Evolutionary conservation across 2,797 vertebrate genomes (phyloP).

Genomic region (Apodemus agrarius): DNA sequence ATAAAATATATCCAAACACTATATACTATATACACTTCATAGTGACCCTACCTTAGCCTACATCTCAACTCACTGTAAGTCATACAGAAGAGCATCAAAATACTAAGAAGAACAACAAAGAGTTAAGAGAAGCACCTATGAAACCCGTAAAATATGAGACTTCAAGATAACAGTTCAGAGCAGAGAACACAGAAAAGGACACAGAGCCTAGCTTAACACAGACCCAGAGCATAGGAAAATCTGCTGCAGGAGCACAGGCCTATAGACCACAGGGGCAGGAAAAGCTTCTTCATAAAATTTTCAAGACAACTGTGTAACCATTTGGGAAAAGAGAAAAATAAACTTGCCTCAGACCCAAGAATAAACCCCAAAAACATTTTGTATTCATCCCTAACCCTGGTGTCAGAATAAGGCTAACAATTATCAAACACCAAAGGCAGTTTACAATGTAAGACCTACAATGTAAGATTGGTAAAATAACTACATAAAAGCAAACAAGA

Average conservation of each 20-base stretch:
- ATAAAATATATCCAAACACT: not conserved
- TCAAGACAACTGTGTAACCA: not conserved
- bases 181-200: not conserved
- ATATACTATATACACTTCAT: not conserved
- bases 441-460: not conserved
- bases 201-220: too few species aligned
- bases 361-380: not conserved
- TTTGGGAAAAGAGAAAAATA: not conserved
- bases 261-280: not conserved
- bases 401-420: not conserved
- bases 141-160: not conserved
- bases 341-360: not conserved
- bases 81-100: not conserved
- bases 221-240: not conserved
- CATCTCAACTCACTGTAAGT: not conserved
- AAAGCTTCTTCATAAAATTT: not conserved
- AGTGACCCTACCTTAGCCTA: not conserved
- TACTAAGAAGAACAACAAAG: not conserved
- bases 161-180: not conserved
- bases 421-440: not conserved
- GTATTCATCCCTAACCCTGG: not conserved
- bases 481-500: not conserved
- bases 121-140: not conserved
- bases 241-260: too few species aligned
- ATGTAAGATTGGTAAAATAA: not conserved